Base-by-base conservation (phyloP, 2,113 vertebrate species). In the Gambusia affinis region DNA sequence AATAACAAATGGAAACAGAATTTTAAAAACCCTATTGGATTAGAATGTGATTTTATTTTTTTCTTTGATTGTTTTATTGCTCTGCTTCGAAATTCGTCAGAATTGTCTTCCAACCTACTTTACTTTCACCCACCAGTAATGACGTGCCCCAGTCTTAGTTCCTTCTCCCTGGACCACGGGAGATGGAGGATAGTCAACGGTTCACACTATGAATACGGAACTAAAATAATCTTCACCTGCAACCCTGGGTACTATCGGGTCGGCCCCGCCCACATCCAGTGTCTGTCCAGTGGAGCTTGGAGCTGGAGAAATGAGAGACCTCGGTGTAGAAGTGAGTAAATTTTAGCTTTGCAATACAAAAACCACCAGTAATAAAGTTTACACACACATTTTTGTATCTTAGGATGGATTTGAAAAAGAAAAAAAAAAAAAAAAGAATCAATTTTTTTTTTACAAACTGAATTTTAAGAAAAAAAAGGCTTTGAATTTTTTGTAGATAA, bases 141-240 rank as follows among this genome's bases (percentile, higher is more conserved):
- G 89, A 96, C 93, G 7, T 99, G 98, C 72, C 96, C 97, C 12
- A 98, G 97, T 81, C 98, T 99, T 76, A 97, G 98, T 91, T 98
- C 97, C 60, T 99, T 99, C 89, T 95, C 96, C 4, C 83, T 99
- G 94, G 97, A 99, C 77, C 97, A 99, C 12, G 98, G 98, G 80
- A 96, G 97, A 89, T 99, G 98, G 98, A 92, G 89, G 86, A 96
- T 99, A 67, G 96, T 98, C 72, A 99, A 98, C 79, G 98, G 98
- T 24, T 98, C 97, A 1, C 96, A 97, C 84, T 98, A 98, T 14
- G 97, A 99, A 70, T 99, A 95, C 62, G 94, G 96, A 88, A 98
- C 97, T 42, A 98, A 97, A 92, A 96, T 99, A 3, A 96, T 98
- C 83, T 98, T 99, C 87, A 96, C 93, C 83, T 99, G 98, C 88